Conservation (phyloP, 2,888 invertebrate genomes). For the Drosophila stalkeri region DNA sequence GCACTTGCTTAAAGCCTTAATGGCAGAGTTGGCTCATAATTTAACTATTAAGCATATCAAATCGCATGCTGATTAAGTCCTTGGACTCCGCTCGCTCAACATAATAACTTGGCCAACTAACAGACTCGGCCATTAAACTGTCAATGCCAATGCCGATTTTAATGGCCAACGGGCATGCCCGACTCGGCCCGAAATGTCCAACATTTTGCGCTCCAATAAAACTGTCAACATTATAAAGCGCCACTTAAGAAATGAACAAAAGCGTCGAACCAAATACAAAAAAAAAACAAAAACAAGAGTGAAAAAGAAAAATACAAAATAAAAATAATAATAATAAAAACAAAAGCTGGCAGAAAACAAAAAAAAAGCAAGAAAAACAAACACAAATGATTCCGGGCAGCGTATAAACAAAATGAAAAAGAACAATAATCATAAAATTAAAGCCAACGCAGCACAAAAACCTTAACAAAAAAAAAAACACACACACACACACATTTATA, state of each 20-base stretch:
- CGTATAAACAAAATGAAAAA: constrained; percentile 29
- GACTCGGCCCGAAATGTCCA: constrained; percentile 33
- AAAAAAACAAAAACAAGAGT: constrained; percentile 4
- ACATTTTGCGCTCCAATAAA: constrained; percentile 78
- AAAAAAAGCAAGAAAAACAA: constrained; percentile 32
- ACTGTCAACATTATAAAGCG: constrained; percentile 79
- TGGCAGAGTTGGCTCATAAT: neutral
- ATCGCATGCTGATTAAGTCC: constrained; percentile 19
- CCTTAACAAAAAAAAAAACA: constrained; percentile 23
- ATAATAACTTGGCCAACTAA: constrained; percentile 6
- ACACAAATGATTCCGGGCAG: constrained; percentile 25
- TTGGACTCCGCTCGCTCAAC: neutral
- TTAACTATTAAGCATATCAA: neutral
- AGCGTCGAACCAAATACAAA: constrained; percentile 29
- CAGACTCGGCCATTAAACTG: constrained; percentile 11
- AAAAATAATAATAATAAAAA: constrained; percentile 2
- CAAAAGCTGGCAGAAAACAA: neutral
- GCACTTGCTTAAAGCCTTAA: neutral
- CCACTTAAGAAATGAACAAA: constrained; percentile 78
- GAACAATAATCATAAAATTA: constrained; percentile 78
- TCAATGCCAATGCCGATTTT: constrained; percentile 22
- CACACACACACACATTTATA: neutral
- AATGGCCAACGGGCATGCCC: constrained; percentile 29
- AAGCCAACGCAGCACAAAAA: constrained; percentile 63
- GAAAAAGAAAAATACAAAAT: constrained; percentile 22